A percentile compares a stretch with the other conserved stretches of the same genome.
Conservation (phyloP, 2,797 vertebrate genomes). For the Macrochelys suwanniensis region DNA sequence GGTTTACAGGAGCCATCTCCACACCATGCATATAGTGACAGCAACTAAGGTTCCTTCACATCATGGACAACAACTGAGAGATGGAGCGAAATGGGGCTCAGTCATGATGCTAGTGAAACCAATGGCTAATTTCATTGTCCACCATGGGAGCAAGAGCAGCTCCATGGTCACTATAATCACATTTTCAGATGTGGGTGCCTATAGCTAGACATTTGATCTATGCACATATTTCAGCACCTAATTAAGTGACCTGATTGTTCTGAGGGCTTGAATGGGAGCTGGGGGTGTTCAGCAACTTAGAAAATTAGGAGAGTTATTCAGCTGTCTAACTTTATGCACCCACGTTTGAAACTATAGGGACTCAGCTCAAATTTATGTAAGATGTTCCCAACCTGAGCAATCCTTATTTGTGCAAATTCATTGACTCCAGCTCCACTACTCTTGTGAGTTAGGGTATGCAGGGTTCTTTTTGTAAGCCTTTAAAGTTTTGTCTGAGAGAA, state of each 20-base stretch:
- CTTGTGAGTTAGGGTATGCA: not conserved
- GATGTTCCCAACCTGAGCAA: not conserved
- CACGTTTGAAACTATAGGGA: not conserved
- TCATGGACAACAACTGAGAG: not conserved
- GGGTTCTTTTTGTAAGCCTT: accelerated
- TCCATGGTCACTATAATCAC: too few relatives aligned
- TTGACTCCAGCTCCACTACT: not conserved
- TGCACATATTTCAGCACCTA: not conserved
- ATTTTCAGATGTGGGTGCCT: not conserved
- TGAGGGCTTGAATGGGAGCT: not conserved
- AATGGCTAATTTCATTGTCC: not conserved
- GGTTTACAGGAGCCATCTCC: not conserved
- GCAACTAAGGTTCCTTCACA: not conserved
- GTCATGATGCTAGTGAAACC: not conserved
- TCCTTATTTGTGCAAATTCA: accelerated
- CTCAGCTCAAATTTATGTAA: not conserved
- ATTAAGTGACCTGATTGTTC: not conserved
- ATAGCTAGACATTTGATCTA: not conserved
- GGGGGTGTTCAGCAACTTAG: not conserved
- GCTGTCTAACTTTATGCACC: not conserved
- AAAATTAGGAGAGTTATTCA: not conserved
- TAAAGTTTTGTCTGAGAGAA: not conserved
- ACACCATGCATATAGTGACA: not conserved
- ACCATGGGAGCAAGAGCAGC: not conserved
- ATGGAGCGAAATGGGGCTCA: not conserved